Conservation (phyloP, 1,140 invertebrate genomes). For the Melitaea cinxia region DNA sequence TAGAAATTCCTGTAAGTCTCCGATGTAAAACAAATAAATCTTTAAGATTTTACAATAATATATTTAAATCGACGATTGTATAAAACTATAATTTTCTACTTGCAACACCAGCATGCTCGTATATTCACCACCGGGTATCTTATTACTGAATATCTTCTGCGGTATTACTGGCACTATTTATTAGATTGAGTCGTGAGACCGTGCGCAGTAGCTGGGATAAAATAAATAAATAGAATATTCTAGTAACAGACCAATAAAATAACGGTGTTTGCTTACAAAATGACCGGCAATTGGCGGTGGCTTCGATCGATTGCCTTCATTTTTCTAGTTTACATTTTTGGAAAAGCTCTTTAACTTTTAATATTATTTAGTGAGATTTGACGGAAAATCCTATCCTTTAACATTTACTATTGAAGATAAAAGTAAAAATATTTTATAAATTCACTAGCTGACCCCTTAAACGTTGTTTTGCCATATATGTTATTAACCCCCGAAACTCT, state of each 20-base stretch:
- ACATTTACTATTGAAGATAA: too few relatives aligned
- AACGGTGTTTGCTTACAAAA: constrained; percentile 38
- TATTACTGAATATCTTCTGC: constrained; percentile 68
- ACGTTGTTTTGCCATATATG: too few relatives aligned
- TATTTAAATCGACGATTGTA: constrained; percentile 32
- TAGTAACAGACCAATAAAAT: constrained; percentile 40
- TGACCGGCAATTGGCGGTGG: constrained; percentile 13
- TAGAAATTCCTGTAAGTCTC: not conserved
- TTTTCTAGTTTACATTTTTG: not conserved
- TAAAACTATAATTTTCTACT: constrained; percentile 60
- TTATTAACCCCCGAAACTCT: too few relatives aligned
- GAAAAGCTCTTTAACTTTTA: not conserved
- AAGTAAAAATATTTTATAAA: too few relatives aligned
- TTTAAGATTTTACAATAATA: constrained; percentile 20
- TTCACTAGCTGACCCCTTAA: too few relatives aligned
- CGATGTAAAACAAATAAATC: constrained; percentile 23
- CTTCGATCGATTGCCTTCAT: not conserved
- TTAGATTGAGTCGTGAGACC: constrained; percentile 77
- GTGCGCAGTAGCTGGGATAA: constrained; percentile 55
- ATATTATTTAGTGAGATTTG: too few relatives aligned
- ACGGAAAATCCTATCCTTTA: too few relatives aligned
- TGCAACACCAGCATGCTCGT: constrained; percentile 52
- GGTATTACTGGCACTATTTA: constrained; percentile 70
- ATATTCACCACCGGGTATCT: constrained; percentile 66
- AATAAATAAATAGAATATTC: constrained; percentile 66